Evolutionary conservation across 2,113 vertebrate species (phyloP), one percentile per base, ranked within the genome.

Genomic region (Nannospalax galili): DNA sequence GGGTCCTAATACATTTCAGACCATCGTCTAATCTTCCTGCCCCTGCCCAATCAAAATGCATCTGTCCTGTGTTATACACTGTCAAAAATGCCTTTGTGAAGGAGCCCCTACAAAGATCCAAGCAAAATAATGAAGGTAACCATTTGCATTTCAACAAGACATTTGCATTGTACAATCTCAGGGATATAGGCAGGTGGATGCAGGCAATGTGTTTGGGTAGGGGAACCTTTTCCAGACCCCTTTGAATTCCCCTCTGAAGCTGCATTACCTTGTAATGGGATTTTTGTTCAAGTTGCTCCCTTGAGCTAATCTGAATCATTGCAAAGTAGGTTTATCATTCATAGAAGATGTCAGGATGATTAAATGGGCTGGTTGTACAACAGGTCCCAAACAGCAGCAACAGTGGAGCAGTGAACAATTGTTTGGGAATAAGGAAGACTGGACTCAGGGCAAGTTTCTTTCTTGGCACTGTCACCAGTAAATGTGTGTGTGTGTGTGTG

Each of bases 291-390:
- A 82, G 75, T 67, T 84, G 65, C 80, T 69, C 16, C 67, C 64
- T 81, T 65, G 73, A 93, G 72, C 82, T 77, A 67, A 78, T 93
- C 78, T 82, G 70, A 84, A 88, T 67, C 45, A 14, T 52, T 40
- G 10, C 56, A 30, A 92, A 94, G 92, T 73, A 90, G 56, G 80
- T 78, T 84, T 45, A 45, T 92, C 92, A 26, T 84, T n/a, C 56
- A 65, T 45, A 11, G 80, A 90, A 58, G 62, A 88, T 85, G 95
- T 88, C 84, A 79, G 62, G 72, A 90, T 84, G 92, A 96, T 84
- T 91, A 82, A 94, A 70, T 22, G 74, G 75, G 65, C 42, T 58
- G 45, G 26, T 26, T 74, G 82, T 52, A 28, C 74, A 70, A 30
- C 56, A 62, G 79, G 60, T 60, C 87, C 77, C 45, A 64, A 42